phyloP scores from a whole-genome alignment of 92 coral and sea anemone genomes.

The Pocillopora grandis region DNA sequence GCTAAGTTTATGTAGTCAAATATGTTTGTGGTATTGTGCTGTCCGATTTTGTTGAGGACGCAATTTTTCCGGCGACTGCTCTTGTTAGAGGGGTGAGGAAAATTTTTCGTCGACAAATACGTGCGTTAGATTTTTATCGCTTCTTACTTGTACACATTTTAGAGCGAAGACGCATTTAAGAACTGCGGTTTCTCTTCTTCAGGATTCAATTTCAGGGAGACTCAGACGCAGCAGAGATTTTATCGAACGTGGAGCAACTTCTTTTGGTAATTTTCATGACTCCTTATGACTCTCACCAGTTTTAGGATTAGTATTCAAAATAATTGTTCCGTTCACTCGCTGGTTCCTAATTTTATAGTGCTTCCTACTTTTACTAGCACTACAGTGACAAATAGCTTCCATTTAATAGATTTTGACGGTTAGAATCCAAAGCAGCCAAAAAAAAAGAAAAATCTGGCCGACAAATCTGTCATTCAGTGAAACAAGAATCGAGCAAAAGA shows the following conservation, averaged over 20 bases:
- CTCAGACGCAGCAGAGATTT: background rate
- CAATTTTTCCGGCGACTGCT: background rate
- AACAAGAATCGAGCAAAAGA: too few species aligned
- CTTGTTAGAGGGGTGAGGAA: background rate
- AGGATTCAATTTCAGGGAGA: background rate
- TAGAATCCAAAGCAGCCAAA: background rate
- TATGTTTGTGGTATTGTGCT: background rate
- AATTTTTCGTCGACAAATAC: background rate
- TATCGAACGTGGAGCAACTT: background rate
- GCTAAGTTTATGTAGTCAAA: background rate
- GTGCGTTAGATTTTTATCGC: background rate
- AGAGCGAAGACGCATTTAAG: background rate
- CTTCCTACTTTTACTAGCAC: too few species aligned
- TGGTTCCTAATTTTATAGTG: too few species aligned
- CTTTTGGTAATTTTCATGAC: too few species aligned
- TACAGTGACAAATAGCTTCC: too few species aligned
- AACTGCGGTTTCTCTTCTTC: background rate
- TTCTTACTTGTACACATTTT: background rate
- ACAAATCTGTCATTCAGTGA: too few species aligned
- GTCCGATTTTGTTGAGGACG: background rate
- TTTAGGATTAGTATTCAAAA: too few species aligned
- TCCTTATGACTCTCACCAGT: too few species aligned
- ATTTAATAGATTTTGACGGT: background rate
- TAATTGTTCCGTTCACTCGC: too few species aligned
- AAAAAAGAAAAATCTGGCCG: too few species aligned